These are phyloP conservation scores for Drosophila sp. DNA, from an alignment of 1,140 invertebrate genomes.

Conservation along the genomic window DNA sequence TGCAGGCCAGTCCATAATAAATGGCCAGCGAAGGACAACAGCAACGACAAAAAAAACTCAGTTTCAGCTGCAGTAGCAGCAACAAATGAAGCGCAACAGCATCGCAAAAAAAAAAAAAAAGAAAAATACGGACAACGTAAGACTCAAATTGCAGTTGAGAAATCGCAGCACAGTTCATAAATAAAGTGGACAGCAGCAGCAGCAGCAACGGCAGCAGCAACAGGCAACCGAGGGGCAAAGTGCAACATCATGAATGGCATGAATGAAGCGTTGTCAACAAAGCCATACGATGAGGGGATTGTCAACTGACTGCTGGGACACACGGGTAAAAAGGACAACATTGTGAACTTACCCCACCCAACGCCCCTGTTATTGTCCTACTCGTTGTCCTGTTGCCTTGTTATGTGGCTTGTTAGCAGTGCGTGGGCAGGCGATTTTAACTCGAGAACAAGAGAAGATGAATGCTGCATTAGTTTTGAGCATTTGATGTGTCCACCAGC, in stretches of 20 bases:
- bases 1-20: constrained; percentile 57
- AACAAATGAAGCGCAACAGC: constrained; percentile 59
- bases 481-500: not conserved
- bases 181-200: constrained; percentile 57
- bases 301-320: not conserved
- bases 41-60: constrained; percentile 10
- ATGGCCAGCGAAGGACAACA: constrained; percentile 39
- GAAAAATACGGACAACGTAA: constrained; percentile 12
- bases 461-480: constrained; percentile 47
- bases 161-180: constrained; percentile 74
- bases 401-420: constrained; percentile 63
- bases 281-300: constrained; percentile 47
- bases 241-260: constrained; percentile 65
- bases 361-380: not conserved
- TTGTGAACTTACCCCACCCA: constrained; percentile 31
- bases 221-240: constrained; percentile 21
- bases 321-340: not conserved
- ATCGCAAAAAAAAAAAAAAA: not conserved
- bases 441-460: constrained; percentile 39
- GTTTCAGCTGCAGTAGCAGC: constrained; percentile 21
- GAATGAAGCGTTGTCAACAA: constrained; percentile 78
- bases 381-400: constrained; percentile 25
- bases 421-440: constrained; percentile 34
- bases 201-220: constrained; percentile 4
- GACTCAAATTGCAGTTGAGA: constrained; percentile 73